These are phyloP conservation scores for Poecilus cupreus DNA, from an alignment of 2,888 invertebrate species.

Conservation along the genomic window DNA sequence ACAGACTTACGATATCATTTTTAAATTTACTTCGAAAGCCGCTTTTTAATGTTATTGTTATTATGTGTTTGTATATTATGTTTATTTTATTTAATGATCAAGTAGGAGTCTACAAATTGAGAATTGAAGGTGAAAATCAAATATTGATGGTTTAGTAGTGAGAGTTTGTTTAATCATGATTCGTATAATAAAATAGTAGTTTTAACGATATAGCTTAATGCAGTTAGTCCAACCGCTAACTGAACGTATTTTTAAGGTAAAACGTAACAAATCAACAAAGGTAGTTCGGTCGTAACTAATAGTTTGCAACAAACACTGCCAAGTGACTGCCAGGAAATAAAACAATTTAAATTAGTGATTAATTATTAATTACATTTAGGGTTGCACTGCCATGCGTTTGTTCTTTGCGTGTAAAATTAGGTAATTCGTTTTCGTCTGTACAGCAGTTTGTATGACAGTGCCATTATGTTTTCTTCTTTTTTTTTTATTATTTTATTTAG, in stretches of 20 bases:
- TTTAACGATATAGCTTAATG: slow-evolving; percentile 54
- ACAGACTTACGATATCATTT: slow-evolving; percentile 27
- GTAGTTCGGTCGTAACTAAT: slow-evolving; percentile 56
- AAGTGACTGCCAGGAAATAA: slow-evolving; percentile 64
- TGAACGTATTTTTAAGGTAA: slow-evolving; percentile 52
- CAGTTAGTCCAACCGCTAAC: slow-evolving; percentile 49
- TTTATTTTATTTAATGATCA: neutral
- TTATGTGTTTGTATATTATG: neutral
- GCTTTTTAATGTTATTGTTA: neutral
- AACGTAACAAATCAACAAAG: slow-evolving; percentile 57
- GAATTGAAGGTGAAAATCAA: slow-evolving; percentile 18
- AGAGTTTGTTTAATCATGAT: slow-evolving; percentile 56
- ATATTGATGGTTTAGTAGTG: neutral
- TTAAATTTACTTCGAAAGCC: neutral
- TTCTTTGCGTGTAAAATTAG: slow-evolving; percentile 47
- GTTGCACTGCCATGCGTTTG: slow-evolving; percentile 52
- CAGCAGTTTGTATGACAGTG: slow-evolving; percentile 57
- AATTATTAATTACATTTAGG: slow-evolving; percentile 63
- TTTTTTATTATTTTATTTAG: slow-evolving; percentile 21
- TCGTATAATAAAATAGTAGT: slow-evolving; percentile 47
- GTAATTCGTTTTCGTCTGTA: slow-evolving; percentile 50
- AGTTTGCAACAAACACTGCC: slow-evolving; percentile 65
- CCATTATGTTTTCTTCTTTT: slow-evolving; percentile 49
- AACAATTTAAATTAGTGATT: slow-evolving; percentile 62
- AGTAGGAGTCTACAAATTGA: neutral